Evolutionary conservation across 2,113 vertebrate species (phyloP).

Genomic region (Scopus umbretta): DNA sequence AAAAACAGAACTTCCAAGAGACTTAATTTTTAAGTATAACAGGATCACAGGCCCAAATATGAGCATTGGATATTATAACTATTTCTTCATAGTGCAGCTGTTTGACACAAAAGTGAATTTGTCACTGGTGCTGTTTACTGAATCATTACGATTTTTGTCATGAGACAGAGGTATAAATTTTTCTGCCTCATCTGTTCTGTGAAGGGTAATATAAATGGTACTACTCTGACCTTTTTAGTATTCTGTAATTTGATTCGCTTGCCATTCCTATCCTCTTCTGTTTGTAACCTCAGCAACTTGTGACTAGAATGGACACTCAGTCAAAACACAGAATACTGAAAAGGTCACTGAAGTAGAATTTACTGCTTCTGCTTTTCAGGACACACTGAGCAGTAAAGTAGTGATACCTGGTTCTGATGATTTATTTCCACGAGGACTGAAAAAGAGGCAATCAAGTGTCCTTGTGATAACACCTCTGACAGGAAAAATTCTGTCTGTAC

Average conservation of each 20-base stretch:
- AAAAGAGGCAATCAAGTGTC: not conserved
- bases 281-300: slow-evolving; percentile 61
- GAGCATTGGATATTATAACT: not conserved
- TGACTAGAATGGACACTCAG: slow-evolving; percentile 67
- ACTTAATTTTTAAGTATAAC: not conserved
- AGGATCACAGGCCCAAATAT: not conserved
- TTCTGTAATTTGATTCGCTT: slow-evolving; percentile 72
- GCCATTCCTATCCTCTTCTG: slow-evolving; percentile 41
- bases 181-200: slow-evolving; percentile 45
- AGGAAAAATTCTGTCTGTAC: not conserved
- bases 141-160: slow-evolving; percentile 27
- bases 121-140: slow-evolving; percentile 28
- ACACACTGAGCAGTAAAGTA: slow-evolving; percentile 28
- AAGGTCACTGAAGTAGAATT: slow-evolving; percentile 68
- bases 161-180: slow-evolving; percentile 46
- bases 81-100: not conserved
- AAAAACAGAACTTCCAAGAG: not conserved
- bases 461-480: not conserved
- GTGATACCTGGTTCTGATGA: slow-evolving; percentile 30
- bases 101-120: slow-evolving; percentile 20
- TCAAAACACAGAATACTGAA: slow-evolving; percentile 70
- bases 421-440: not conserved
- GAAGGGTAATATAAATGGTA: slow-evolving; percentile 62
- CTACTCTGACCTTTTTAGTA: slow-evolving; percentile 73
- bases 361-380: slow-evolving; percentile 40